These are phyloP conservation scores for Oxyura jamaicensis DNA, from an alignment of 2,113 vertebrate genomes.

Conservation along the genomic window DNA sequence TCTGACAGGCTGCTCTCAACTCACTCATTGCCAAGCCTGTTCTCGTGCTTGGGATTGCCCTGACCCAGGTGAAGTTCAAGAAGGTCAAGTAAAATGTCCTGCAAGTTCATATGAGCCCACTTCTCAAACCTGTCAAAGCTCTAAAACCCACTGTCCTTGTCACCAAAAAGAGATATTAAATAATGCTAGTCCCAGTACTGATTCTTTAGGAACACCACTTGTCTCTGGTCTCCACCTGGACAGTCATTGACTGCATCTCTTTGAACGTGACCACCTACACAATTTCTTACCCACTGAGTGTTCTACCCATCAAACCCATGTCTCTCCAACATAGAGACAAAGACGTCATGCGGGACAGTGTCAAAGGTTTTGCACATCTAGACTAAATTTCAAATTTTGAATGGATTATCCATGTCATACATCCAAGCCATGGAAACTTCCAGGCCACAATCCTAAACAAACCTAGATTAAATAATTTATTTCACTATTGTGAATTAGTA, in stretches of 20 bases:
- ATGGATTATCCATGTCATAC: background rate
- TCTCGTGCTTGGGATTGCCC: background rate
- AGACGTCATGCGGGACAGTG: background rate
- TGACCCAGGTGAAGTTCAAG: background rate
- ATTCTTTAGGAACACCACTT: background rate
- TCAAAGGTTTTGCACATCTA: background rate
- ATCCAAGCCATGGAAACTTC: background rate
- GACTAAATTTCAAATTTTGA: background rate
- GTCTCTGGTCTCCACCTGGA: background rate
- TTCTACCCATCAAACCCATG: too few species aligned
- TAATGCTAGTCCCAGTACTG: background rate
- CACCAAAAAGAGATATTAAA: background rate
- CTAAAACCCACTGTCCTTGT: background rate
- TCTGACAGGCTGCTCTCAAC: background rate
- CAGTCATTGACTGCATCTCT: background rate
- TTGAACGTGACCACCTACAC: too few species aligned
- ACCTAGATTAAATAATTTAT: background rate
- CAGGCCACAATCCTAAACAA: background rate
- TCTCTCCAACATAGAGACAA: background rate
- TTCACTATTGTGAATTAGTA: background rate
- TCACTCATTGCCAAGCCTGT: background rate
- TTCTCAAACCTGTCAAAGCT: background rate
- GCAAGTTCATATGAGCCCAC: background rate
- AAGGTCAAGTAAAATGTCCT: too few species aligned
- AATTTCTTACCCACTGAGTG: too few species aligned